A percentile compares a stretch with the other conserved stretches of the same genome.
These are phyloP conservation scores for Erythrocercus mccallii DNA, from an alignment of 2,113 vertebrate genomes.

Conservation along the genomic window DNA sequence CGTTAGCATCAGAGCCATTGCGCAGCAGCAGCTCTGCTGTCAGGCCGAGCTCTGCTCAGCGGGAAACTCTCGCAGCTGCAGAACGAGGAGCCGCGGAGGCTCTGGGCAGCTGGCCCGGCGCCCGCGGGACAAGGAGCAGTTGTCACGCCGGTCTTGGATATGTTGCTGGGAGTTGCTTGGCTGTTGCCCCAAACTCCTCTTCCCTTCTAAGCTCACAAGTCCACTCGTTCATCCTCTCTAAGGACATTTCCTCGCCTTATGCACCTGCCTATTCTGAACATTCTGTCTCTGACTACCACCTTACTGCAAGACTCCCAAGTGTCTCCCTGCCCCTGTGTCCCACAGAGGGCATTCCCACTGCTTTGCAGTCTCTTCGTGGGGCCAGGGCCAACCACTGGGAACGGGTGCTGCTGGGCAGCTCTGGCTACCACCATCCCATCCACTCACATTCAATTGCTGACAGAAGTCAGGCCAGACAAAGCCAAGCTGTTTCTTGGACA, in stretches of 20 bases:
- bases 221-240: neutral
- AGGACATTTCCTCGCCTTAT: neutral
- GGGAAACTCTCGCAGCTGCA: neutral
- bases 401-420: neutral
- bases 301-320: fast-evolving
- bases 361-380: neutral
- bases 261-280: neutral
- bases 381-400: neutral
- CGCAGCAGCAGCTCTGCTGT: neutral
- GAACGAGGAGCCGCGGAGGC: neutral
- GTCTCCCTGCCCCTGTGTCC: neutral
- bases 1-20: fast-evolving
- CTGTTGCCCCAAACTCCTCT: neutral
- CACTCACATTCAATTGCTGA: fast-evolving
- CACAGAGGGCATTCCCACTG: neutral
- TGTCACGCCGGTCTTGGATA: fast-evolving
- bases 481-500: neutral
- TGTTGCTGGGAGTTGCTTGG: neutral
- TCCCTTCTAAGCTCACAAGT: neutral
- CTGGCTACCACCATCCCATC: neutral
- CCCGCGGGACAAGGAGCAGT: neutral
- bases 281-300: neutral
- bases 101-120: fast-evolving
- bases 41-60: neutral
- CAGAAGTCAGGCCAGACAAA: neutral